Percentiles rank a stretch among this genome's conserved stretches.
Evolutionary conservation across 2,113 vertebrate species (phyloP).

Genomic region (Upupa epops): DNA sequence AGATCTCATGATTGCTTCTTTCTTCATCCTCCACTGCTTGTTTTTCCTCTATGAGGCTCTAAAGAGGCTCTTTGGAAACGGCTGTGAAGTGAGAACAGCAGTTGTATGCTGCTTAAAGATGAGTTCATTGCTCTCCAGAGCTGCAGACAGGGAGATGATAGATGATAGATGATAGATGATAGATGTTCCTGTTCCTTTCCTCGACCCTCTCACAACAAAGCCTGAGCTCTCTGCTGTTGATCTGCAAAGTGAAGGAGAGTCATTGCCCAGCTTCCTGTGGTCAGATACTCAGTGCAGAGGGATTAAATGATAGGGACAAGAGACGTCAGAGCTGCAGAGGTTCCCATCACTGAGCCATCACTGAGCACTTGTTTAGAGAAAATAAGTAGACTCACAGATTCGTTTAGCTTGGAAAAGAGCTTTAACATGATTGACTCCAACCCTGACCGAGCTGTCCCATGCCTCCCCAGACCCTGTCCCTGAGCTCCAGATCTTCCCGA

Average conservation of each 20-base stretch:
- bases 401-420: too few species aligned
- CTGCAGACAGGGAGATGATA: too few species aligned
- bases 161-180: neutral
- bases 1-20: neutral
- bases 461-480: too few species aligned
- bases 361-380: neutral
- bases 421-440: too few species aligned
- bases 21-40: neutral
- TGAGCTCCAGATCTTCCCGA: too few species aligned
- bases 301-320: neutral
- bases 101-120: neutral
- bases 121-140: neutral
- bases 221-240: neutral
- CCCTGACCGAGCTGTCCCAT: too few species aligned
- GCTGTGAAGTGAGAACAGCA: neutral
- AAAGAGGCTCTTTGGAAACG: neutral
- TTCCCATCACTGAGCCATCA: neutral
- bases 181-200: neutral
- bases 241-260: neutral
- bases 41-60: neutral
- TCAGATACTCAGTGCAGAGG: neutral
- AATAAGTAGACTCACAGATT: too few species aligned
- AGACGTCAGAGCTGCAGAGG: neutral
- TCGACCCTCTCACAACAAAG: neutral
- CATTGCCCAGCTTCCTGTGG: rapidly evolving